These are phyloP conservation scores for Cyprinodon brontotheroides DNA, from an alignment of 2,113 vertebrate species.

Conservation along the genomic window DNA sequence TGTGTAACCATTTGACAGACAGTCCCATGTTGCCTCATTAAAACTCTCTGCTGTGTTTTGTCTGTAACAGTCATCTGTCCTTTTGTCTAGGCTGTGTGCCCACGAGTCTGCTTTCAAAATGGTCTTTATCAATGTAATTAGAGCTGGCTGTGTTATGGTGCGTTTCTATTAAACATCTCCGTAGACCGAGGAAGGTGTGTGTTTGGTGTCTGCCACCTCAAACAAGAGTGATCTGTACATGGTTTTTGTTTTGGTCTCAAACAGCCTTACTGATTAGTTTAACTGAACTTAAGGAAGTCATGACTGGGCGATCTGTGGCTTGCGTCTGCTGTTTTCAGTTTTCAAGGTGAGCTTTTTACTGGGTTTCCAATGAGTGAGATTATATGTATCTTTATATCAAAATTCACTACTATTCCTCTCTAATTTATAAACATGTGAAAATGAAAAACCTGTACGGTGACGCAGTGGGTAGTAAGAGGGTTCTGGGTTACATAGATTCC, in stretches of 20 bases:
- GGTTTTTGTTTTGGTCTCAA: slow-evolving; percentile 8
- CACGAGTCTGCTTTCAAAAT: slow-evolving; percentile 32
- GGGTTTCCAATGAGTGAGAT: too few relatives aligned
- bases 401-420: too few relatives aligned
- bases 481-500: too few relatives aligned
- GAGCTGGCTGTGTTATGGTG: slow-evolving; percentile 23
- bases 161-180: slow-evolving; percentile 20
- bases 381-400: too few relatives aligned
- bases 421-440: too few relatives aligned
- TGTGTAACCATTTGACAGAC: slow-evolving; percentile 50
- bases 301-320: too few relatives aligned
- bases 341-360: too few relatives aligned
- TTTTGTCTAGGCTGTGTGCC: slow-evolving; percentile 57
- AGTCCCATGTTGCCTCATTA: slow-evolving; percentile 75
- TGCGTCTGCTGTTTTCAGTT: too few relatives aligned
- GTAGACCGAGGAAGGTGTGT: neutral
- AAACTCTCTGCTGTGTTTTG: slow-evolving; percentile 65
- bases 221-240: neutral
- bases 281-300: neutral
- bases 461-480: too few relatives aligned
- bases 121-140: slow-evolving; percentile 51
- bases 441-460: too few relatives aligned
- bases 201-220: neutral
- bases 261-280: neutral
- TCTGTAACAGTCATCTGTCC: slow-evolving; percentile 65